Conservation (phyloP, 2,888 invertebrate species). For the Agrochola lota region DNA sequence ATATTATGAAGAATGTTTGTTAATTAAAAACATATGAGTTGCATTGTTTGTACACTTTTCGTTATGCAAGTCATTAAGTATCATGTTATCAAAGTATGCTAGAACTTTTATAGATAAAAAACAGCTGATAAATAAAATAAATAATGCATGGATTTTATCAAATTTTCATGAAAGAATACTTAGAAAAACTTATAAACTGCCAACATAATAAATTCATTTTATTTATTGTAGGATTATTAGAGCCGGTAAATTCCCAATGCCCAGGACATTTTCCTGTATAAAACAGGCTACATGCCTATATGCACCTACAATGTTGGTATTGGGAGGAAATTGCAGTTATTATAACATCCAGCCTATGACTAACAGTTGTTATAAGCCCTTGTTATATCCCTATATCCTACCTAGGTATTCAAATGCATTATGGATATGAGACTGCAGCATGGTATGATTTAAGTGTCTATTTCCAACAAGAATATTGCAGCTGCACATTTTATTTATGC, state of each 20-base stretch:
- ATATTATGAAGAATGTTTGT: constrained; percentile 4
- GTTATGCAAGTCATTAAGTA: background rate
- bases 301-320: constrained; percentile 6
- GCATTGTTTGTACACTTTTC: background rate
- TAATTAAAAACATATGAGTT: constrained; percentile 13
- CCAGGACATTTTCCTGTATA: constrained; percentile 33
- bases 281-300: background rate
- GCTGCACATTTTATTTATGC: constrained; percentile 37
- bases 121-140: constrained; percentile 16
- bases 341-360: constrained; percentile 29
- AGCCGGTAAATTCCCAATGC: background rate
- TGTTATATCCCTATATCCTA: constrained; percentile 13
- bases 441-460: constrained; percentile 31
- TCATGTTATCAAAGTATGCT: background rate
- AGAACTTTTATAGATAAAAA: constrained; percentile 13
- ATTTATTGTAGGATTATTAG: constrained; percentile 5
- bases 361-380: constrained; percentile 21
- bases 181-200: background rate
- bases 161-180: background rate
- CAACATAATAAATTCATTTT: background rate
- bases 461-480: constrained; percentile 36
- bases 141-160: background rate
- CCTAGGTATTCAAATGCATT: constrained; percentile 33
- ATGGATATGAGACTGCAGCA: constrained; percentile 17
- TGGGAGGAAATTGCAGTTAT: constrained; percentile 43